These are phyloP conservation scores for Gasterosteus nipponicus DNA, from an alignment of 2,113 vertebrate species.

Conservation along the genomic window DNA sequence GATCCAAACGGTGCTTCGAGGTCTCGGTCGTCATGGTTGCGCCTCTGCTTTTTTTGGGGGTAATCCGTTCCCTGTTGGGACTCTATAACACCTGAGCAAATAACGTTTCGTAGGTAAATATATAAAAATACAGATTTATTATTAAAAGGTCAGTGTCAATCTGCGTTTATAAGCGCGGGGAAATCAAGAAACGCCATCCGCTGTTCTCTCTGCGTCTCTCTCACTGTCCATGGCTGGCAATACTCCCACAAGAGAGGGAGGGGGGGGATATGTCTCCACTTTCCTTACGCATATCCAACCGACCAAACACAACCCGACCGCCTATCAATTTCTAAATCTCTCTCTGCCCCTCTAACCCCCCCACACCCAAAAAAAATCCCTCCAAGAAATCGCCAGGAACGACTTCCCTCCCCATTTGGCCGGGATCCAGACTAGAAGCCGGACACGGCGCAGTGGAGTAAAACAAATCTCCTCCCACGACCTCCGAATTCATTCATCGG, in stretches of 20 bases:
- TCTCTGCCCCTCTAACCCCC: slow-evolving; percentile 64
- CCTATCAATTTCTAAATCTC: slow-evolving; percentile 81
- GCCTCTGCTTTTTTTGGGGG: background rate
- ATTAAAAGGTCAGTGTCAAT: slow-evolving; percentile 33
- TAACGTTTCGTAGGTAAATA: background rate
- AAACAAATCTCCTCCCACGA: slow-evolving; percentile 72
- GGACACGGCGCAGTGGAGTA: slow-evolving; percentile 70
- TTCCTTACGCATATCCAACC: slow-evolving; percentile 68
- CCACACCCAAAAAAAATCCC: slow-evolving; percentile 59
- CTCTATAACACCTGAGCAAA: background rate
- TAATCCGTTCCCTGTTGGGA: background rate
- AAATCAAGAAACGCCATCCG: slow-evolving; percentile 57
- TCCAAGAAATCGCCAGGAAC: slow-evolving; percentile 73
- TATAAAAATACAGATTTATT: background rate
- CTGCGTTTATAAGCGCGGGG: slow-evolving; percentile 30
- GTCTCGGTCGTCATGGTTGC: slow-evolving; percentile 88
- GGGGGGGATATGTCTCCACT: slow-evolving; percentile 59
- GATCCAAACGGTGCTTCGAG: slow-evolving; percentile 83
- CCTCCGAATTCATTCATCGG: slow-evolving; percentile 45
- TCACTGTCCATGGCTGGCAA: slow-evolving; percentile 76
- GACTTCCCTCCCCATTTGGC: slow-evolving; percentile 81
- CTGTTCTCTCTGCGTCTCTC: slow-evolving; percentile 62
- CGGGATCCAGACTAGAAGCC: slow-evolving; percentile 79
- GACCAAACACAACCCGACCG: slow-evolving; percentile 77
- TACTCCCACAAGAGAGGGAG: slow-evolving; percentile 66